Percentiles rank a stretch among this genome's conserved stretches.
Evolutionary conservation across 2,888 invertebrate species (phyloP).

Genomic region (Dysmachus trigonus): DNA sequence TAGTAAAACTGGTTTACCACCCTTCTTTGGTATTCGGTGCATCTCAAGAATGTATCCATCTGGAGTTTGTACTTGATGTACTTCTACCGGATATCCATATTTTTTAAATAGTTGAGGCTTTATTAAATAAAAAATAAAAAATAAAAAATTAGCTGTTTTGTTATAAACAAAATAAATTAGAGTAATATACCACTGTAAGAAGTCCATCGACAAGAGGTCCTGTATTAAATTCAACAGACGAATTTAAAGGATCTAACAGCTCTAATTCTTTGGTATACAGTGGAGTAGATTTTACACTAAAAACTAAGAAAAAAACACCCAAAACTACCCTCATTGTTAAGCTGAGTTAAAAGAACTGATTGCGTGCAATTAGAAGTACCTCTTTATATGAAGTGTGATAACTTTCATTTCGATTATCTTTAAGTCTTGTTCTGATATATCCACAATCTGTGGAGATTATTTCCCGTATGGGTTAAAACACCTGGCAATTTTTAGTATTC

Average conservation of each 20-base stretch:
- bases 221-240: neutral
- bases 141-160: neutral
- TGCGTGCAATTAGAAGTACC: neutral
- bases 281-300: neutral
- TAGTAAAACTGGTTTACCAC: slow-evolving; percentile 63
- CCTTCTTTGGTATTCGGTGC: slow-evolving; percentile 77
- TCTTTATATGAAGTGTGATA: neutral
- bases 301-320: neutral
- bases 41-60: slow-evolving; percentile 83
- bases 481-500: neutral
- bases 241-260: neutral
- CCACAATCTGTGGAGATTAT: neutral
- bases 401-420: neutral
- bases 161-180: neutral
- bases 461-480: neutral
- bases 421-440: neutral
- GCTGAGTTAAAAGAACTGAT: neutral
- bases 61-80: slow-evolving; percentile 73
- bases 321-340: neutral
- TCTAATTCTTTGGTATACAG: neutral
- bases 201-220: neutral
- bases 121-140: neutral
- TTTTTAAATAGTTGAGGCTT: neutral
- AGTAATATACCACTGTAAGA: neutral
- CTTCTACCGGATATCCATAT: slow-evolving; percentile 74